phyloP scores from a whole-genome alignment of 2,113 vertebrate species.

The Nesogale talazaci region DNA sequence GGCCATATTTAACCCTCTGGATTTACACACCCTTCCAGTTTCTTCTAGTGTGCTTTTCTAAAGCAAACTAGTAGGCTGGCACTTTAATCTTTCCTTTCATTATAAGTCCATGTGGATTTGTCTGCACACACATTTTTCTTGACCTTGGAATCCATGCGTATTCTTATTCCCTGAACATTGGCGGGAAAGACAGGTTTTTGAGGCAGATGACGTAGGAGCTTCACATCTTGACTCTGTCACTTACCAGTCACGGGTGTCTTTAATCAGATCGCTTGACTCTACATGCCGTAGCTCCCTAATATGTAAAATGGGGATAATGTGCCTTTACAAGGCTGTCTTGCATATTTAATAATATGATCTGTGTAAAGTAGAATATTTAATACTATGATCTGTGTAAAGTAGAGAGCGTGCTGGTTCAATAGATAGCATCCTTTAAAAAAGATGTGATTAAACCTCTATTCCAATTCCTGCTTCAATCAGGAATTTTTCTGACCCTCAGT shows the following conservation, averaged over 20 bases:
- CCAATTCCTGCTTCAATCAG: neutral
- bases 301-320: neutral
- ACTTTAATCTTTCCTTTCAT: neutral
- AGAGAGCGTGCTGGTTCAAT: neutral
- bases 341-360: neutral
- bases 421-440: conserved; percentile 11
- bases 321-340: neutral
- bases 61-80: neutral
- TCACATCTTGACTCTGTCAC: neutral
- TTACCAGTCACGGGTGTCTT: neutral
- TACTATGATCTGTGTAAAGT: neutral
- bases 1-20: neutral
- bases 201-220: neutral
- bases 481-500: neutral
- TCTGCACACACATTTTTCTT: neutral
- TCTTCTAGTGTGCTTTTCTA: neutral
- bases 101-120: neutral
- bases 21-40: neutral
- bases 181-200: neutral
- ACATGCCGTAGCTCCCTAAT: neutral
- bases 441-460: neutral
- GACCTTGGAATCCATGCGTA: neutral
- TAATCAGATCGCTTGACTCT: neutral
- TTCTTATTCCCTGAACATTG: neutral
- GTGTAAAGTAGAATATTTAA: neutral